These are phyloP conservation scores for Lutjanus erythropterus DNA, from an alignment of 2,113 vertebrate species.

Conservation along the genomic window DNA sequence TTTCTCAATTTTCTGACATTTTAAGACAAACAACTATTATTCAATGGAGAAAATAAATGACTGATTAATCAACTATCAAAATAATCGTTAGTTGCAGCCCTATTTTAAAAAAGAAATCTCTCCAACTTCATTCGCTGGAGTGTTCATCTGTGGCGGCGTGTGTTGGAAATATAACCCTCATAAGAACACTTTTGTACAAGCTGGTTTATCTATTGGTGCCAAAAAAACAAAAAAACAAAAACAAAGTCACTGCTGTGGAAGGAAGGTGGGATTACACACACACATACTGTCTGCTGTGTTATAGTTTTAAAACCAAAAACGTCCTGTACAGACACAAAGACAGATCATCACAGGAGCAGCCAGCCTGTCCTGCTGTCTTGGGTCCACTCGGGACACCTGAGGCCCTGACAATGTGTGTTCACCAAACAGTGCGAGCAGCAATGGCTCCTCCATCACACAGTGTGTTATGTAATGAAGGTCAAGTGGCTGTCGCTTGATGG, in stretches of 20 bases:
- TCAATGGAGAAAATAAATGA: too few species aligned
- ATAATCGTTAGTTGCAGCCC: too few species aligned
- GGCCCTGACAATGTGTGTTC: constrained; percentile 45
- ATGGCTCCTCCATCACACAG: constrained; percentile 42
- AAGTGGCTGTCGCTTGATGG: constrained; percentile 70
- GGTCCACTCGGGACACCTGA: constrained; percentile 3
- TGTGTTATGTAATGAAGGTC: constrained; percentile 74
- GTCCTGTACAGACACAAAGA: not conserved
- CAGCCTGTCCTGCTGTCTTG: not conserved
- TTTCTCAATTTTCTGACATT: too few species aligned
- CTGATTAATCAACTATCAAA: too few species aligned
- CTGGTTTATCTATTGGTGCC: not conserved
- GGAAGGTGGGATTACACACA: constrained; percentile 4
- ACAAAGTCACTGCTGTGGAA: constrained; percentile 17
- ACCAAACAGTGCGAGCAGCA: constrained; percentile 40
- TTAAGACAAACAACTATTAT: too few species aligned
- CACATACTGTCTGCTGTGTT: not conserved
- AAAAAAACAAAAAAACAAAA: constrained; percentile 19
- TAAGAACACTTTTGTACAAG: not conserved
- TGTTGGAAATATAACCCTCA: not conserved
- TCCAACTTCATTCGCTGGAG: not conserved
- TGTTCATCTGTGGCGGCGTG: not conserved
- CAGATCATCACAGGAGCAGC: not conserved
- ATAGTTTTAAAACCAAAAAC: not conserved
- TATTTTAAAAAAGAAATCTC: not conserved